These are phyloP conservation scores for Cephus sareptanus DNA, from an alignment of 2,888 invertebrate genomes.

Conservation along the genomic window DNA sequence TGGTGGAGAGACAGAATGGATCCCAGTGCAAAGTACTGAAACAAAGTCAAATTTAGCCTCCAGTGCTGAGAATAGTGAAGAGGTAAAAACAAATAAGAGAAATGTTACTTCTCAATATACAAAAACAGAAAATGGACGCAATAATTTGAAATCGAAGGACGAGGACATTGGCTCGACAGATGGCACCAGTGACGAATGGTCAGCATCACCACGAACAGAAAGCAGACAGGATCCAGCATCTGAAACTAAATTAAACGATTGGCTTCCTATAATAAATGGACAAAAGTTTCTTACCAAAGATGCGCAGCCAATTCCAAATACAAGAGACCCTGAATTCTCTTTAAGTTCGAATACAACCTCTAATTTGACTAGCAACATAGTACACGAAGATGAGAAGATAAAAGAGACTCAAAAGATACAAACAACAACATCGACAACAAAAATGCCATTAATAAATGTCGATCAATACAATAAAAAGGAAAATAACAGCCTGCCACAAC, in stretches of 20 bases:
- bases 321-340: background rate
- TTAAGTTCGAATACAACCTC: background rate
- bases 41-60: slow-evolving; percentile 10
- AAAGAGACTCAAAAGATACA: slow-evolving; percentile 10
- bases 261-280: background rate
- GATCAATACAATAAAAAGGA: background rate
- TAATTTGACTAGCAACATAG: background rate
- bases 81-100: background rate
- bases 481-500: background rate
- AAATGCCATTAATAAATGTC: slow-evolving; percentile 9
- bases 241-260: background rate
- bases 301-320: background rate
- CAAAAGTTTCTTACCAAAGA: background rate
- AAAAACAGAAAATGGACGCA: background rate
- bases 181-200: background rate
- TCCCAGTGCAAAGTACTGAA: background rate
- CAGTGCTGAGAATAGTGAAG: background rate
- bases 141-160: background rate
- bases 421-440: background rate
- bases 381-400: slow-evolving; percentile 1
- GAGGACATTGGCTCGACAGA: background rate
- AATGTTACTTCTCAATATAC: background rate
- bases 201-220: background rate
- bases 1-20: background rate
- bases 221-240: background rate